A percentile compares a stretch with the other conserved stretches of the same genome.
Evolutionary conservation across 2,113 vertebrate species (phyloP).

Genomic region (Engystomops pustulosus): DNA sequence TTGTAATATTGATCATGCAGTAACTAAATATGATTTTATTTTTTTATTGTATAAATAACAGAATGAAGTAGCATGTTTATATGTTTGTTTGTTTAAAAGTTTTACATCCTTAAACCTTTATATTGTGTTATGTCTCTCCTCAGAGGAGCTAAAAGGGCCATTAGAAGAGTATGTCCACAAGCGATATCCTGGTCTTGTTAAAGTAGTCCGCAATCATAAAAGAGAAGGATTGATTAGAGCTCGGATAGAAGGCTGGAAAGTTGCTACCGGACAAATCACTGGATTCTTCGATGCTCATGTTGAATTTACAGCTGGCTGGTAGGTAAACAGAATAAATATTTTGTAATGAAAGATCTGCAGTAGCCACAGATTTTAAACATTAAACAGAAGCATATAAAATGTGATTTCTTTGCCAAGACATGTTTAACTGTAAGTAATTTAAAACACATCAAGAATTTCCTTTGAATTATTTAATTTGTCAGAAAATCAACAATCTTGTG

Average conservation of each 20-base stretch:
- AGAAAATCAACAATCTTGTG: neutral
- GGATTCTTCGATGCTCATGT: slow-evolving; percentile 97
- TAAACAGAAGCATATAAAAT: neutral
- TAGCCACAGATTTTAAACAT: neutral
- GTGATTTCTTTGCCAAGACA: neutral
- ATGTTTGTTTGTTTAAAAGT: neutral
- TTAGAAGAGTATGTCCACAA: slow-evolving; percentile 96
- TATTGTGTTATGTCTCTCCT: slow-evolving; percentile 13
- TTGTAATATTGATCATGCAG: no score
- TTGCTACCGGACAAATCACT: slow-evolving; percentile 87
- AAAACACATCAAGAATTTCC: neutral
- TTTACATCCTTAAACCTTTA: no score
- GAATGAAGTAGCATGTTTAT: no score
- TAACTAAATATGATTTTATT: no score
- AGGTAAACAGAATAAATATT: slow-evolving; percentile 65
- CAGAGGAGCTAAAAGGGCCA: slow-evolving; percentile 93
- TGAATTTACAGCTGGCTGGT: slow-evolving; percentile 97
- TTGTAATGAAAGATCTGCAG: neutral
- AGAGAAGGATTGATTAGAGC: slow-evolving; percentile 95
- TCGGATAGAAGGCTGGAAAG: slow-evolving; percentile 96
- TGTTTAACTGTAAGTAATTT: neutral
- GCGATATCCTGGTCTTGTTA: slow-evolving; percentile 92
- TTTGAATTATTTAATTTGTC: slow-evolving; percentile 6
- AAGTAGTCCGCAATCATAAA: slow-evolving; percentile 94
- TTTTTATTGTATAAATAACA: no score